phyloP scores from a whole-genome alignment of 2,797 vertebrate species.

The Okamejei kenojei region DNA sequence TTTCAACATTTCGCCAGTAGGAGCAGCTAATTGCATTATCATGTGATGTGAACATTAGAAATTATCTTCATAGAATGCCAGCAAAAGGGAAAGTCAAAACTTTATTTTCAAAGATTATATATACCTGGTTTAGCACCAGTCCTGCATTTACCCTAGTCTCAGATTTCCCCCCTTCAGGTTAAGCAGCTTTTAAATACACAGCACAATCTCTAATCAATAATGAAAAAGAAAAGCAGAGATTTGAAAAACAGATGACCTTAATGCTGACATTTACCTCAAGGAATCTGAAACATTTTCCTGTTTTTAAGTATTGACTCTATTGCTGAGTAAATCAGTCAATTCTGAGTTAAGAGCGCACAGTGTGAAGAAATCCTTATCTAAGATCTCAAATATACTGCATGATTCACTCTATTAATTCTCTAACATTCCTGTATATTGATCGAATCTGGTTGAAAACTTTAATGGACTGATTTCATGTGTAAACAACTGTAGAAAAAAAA shows the following conservation, averaged over 20 bases:
- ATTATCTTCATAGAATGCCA: neutral
- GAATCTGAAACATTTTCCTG: neutral
- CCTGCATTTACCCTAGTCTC: too few species aligned
- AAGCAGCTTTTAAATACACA: neutral
- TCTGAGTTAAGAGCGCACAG: neutral
- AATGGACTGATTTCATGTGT: neutral
- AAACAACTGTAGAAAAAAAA: neutral
- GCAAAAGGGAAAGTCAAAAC: neutral
- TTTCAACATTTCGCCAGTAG: neutral
- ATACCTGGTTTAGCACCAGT: neutral
- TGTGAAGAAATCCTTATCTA: conserved; percentile 8
- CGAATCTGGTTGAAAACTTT: neutral
- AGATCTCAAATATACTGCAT: neutral
- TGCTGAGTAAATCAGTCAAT: neutral
- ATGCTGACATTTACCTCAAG: conserved; percentile 13
- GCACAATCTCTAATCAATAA: conserved; percentile 15
- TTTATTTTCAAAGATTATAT: neutral
- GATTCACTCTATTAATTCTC: conserved; percentile 18
- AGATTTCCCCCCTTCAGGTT: neutral
- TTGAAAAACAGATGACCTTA: neutral
- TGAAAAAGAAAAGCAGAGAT: neutral
- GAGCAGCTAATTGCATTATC: neutral
- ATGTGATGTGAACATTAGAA: neutral
- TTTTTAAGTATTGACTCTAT: conserved; percentile 22
- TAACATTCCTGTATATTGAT: neutral